These are phyloP conservation scores for Papilio helenus DNA, from an alignment of 1,140 invertebrate genomes.

Conservation along the genomic window DNA sequence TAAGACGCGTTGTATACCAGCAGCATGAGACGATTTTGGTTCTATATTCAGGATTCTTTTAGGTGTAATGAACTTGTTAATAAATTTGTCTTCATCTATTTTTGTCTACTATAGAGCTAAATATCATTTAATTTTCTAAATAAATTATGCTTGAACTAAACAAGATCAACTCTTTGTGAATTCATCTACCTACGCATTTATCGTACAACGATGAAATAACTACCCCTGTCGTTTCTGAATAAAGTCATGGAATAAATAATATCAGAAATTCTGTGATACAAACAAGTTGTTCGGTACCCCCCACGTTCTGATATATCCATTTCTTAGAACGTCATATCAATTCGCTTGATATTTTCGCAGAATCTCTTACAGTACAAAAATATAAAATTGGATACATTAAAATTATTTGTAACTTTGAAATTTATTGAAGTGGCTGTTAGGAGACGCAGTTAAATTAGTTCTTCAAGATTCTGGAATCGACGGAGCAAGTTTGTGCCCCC, in stretches of 20 bases:
- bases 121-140: not conserved
- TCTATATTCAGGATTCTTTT: no score
- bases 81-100: not conserved
- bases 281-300: not conserved
- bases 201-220: not conserved
- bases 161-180: not conserved
- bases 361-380: conserved; percentile 27
- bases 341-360: not conserved
- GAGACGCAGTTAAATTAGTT: conserved; percentile 80
- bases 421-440: conserved; percentile 76
- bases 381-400: conserved; percentile 48
- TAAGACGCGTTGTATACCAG: no score
- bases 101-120: not conserved
- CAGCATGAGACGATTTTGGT: no score
- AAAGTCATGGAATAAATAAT: not conserved
- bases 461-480: conserved; percentile 75
- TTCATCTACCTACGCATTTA: not conserved
- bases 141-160: not conserved
- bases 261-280: not conserved
- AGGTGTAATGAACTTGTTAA: not conserved
- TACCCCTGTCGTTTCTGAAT: not conserved
- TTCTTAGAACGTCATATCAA: not conserved
- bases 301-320: not conserved
- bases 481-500: conserved; percentile 66
- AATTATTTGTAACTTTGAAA: conserved; percentile 67